phyloP scores from a whole-genome alignment of 35 echinoderm and acorn worm genomes.

The Patiria miniata region DNA sequence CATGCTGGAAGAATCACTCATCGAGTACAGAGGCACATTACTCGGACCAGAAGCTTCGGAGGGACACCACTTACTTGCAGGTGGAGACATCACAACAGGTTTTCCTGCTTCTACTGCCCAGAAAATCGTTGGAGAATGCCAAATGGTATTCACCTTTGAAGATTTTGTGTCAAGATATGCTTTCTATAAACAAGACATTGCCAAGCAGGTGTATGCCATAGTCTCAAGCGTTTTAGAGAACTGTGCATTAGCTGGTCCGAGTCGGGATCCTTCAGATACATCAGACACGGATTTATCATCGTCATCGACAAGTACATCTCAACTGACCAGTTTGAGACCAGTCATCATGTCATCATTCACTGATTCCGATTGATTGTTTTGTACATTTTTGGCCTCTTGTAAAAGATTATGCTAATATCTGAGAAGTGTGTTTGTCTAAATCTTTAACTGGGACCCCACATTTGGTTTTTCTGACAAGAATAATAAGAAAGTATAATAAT shows the following conservation, averaged over 20 bases:
- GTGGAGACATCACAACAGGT: conserved; percentile 28
- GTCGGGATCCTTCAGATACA: not conserved
- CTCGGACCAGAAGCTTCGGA: not conserved
- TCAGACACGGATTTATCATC: not conserved
- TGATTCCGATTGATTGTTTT: not conserved
- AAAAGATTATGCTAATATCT: no score
- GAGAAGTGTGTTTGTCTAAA: no score
- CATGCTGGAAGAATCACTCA: not conserved
- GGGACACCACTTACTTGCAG: conserved; percentile 3
- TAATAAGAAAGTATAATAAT: not conserved
- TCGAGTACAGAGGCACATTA: not conserved
- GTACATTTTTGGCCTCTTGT: not conserved
- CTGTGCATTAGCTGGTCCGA: not conserved
- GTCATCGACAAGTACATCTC: not conserved
- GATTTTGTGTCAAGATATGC: conserved; percentile 13
- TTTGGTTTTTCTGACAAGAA: not conserved
- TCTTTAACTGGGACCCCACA: not conserved
- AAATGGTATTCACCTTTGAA: conserved; percentile 41
- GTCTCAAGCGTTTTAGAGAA: not conserved
- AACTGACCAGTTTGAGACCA: not conserved
- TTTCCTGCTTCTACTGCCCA: conserved; percentile 27
- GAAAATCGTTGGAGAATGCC: conserved; percentile 13
- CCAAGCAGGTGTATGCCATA: conserved; percentile 1
- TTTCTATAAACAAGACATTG: conserved; percentile 5
- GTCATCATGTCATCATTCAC: not conserved